Base-by-base conservation (phyloP, 1,140 invertebrate species). In the Drosophila murphyi region DNA sequence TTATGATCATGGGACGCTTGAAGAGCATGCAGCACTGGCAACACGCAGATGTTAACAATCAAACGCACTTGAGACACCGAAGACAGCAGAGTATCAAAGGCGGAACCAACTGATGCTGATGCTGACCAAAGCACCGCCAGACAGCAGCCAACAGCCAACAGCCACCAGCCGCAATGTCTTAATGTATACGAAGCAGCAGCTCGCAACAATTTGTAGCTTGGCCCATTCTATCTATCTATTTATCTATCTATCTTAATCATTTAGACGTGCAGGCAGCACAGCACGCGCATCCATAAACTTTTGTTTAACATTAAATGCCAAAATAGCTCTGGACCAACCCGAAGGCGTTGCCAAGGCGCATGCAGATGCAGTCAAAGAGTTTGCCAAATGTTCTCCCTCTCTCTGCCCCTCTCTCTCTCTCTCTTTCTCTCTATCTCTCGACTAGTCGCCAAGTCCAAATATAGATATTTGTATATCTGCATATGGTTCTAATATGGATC, bases 161-260 rank as follows among this genome's bases (percentile, higher is more conserved):
- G 10, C 57, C 35, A 45, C 60, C 29, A 32, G 39, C 59, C 50
- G 8, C 56, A 55, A 20, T 60, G 47, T 76, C 45, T 76, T 31
- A 61, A 28, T 73, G n/a, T 79, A 50, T 74, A n/a, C 47, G 64
- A 50, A 43, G 68, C 62, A 43, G 39, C 39, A 41, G 20, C 20
- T 20, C 47, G 10, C 39, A 47, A 39, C 45, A 39, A 57, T 71
- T 43, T 61, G 37, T 72, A 43, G 69, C 62, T 28, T 28, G 57
- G 47, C 8, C 61, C 12, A 64, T 72, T 69, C 72, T 79, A 72
- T 74, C 73, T 78, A 76, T 72, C 61, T 60, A 72, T 72, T 82
- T 76, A 86, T 86, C 76, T 87, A 86, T 78, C 82, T 78, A 86
- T 87, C 87, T 72, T 55, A 69, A 82, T 72, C 72, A 79, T 87